Evolutionary conservation across 1,140 invertebrate species (phyloP).

Genomic region (Subanguina moxae): DNA sequence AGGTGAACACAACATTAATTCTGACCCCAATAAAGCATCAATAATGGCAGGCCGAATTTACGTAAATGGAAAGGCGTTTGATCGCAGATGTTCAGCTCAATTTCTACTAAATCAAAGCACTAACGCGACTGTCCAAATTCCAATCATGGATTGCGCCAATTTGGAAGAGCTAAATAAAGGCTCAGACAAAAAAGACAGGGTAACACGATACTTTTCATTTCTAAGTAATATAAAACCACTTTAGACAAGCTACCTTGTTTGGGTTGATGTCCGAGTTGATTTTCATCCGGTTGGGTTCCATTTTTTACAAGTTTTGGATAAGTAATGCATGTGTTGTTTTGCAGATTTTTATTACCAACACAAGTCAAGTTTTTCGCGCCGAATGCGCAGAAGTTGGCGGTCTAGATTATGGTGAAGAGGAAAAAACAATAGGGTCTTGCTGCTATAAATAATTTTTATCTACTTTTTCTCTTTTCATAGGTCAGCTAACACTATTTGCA

Average conservation of each 20-base stretch:
- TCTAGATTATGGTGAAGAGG: slow-evolving; percentile 3
- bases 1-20: background rate
- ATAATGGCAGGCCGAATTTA: slow-evolving; percentile 6
- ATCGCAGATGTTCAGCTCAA: background rate
- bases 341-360: slow-evolving; percentile 10
- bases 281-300: slow-evolving; percentile 9
- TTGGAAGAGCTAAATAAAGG: background rate
- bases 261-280: slow-evolving; percentile 6
- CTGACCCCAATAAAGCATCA: background rate
- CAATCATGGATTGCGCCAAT: slow-evolving; percentile 9
- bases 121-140: background rate
- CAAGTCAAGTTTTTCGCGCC: slow-evolving; percentile 10
- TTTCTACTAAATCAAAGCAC: background rate
- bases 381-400: slow-evolving; percentile 10
- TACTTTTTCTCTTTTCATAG: slow-evolving; percentile 12
- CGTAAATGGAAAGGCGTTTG: slow-evolving; percentile 6
- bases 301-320: background rate
- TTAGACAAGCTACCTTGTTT: slow-evolving; percentile 1
- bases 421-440: slow-evolving; percentile 2
- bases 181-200: background rate
- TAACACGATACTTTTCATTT: background rate
- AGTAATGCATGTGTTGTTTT: background rate
- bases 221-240: background rate
- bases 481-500: slow-evolving; percentile 14
- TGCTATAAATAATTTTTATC: slow-evolving; percentile 3